Evolutionary conservation across 2,888 invertebrate species (phyloP).

Genomic region (Sphinx pinastri): DNA sequence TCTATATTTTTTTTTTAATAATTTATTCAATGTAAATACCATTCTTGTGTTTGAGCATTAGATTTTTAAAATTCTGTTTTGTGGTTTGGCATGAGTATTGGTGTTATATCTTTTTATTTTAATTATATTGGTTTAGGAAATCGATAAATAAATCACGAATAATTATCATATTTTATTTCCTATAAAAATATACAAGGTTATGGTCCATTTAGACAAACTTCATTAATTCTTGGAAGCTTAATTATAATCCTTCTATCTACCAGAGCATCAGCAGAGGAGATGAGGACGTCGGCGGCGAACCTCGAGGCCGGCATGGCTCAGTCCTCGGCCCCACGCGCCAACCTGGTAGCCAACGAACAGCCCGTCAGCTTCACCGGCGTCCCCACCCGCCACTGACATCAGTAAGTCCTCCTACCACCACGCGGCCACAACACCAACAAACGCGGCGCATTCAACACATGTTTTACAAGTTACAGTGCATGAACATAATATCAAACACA

Average conservation of each 20-base stretch:
- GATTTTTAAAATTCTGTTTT: too few species aligned
- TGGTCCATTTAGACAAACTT: too few species aligned
- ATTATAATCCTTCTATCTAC: constrained; percentile 29
- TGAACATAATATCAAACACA: background rate
- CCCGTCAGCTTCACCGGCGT: constrained; percentile 89
- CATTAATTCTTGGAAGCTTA: too few species aligned
- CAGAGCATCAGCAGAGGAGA: constrained; percentile 91
- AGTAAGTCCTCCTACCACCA: constrained; percentile 46
- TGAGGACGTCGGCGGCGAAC: constrained; percentile 88
- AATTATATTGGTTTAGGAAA: too few species aligned
- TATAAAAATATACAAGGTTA: too few species aligned
- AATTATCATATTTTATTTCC: too few species aligned
- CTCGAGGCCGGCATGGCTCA: constrained; percentile 68
- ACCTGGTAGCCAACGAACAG: constrained; percentile 92
- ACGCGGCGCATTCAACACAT: background rate
- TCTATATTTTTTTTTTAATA: too few species aligned
- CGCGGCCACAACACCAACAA: background rate
- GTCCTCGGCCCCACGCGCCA: constrained; percentile 87
- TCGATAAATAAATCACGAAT: too few species aligned
- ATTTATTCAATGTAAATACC: too few species aligned
- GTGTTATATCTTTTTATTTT: too few species aligned
- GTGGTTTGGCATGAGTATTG: too few species aligned
- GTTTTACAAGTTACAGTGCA: background rate
- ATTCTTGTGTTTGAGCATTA: too few species aligned
- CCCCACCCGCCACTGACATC: constrained; percentile 78